Evolutionary conservation across 2,113 vertebrate genomes (phyloP), one percentile per base, ranked within the genome.

Genomic region (Lepidothrix coronata): DNA sequence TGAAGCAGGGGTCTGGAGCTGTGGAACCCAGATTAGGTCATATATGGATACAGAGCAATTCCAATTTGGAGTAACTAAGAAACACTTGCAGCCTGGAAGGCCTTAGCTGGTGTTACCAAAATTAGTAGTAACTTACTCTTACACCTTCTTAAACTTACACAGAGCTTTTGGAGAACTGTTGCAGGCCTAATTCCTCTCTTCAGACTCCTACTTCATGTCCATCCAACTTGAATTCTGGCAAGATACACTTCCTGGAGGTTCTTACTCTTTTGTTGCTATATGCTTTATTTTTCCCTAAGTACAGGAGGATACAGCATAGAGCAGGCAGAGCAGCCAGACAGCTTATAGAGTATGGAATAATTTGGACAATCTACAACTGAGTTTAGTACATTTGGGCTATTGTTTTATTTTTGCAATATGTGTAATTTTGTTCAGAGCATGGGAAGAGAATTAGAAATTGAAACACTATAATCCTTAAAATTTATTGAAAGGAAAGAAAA

Each of bases 401-500:
- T n/a, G 14, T 55, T 88, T 84, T 46, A 41, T 77, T 94, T 85
- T 80, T 90, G 39, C 27, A 88, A 39, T 77, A 27, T 19, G 9
- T 30, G 41, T 62, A 51, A 27, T 59, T 66, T 85, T 83, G 27
- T 85, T 76, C 33, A 48, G 75, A 83, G 63, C 23, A 66, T 33
- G 7, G 33, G 35, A 90, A 85, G 30, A 72, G 49, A 68, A 62
- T 33, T 43, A 79, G 71, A 79, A 91, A 82, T 58, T 51, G 81
- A 85, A 89, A 76, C 8, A 16, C 27, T 22, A 10, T 74, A 71
- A 85, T 88, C 57, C 59, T 85, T 93, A 59, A 66, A 89, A 88
- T 88, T 66, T 91, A 94, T 93, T 80, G 78, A 85, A 96, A 91
- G 61, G 83, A 74, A 93, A 82, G 52, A 61, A 91, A 88, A 97